A percentile compares a stretch with the other conserved stretches of the same genome.
These are phyloP conservation scores for Carabus problematicus DNA, from an alignment of 2,888 invertebrate species.

Conservation along the genomic window DNA sequence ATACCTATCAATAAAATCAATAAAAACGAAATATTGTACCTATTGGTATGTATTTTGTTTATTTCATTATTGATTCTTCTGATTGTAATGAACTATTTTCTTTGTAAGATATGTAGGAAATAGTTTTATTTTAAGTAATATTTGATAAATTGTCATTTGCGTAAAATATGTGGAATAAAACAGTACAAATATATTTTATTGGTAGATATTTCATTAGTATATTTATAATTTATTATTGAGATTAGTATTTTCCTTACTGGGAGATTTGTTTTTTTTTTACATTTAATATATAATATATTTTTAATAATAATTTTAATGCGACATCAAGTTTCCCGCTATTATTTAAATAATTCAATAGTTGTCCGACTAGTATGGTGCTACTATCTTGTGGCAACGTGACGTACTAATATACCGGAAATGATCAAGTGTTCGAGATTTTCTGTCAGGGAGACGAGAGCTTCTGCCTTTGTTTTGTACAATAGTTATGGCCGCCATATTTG, in stretches of 20 bases:
- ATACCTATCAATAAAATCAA: too few species aligned
- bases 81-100: neutral
- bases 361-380: conserved; percentile 28
- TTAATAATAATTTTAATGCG: neutral
- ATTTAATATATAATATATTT: neutral
- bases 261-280: neutral
- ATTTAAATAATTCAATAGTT: conserved; percentile 23
- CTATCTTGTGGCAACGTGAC: conserved; percentile 44
- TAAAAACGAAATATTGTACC: too few species aligned
- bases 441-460: conserved; percentile 59
- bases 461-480: conserved; percentile 79
- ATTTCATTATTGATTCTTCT: too few species aligned
- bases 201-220: too few species aligned
- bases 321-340: conserved; percentile 3
- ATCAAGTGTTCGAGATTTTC: conserved; percentile 57
- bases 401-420: conserved; percentile 54
- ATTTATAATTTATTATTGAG: too few species aligned
- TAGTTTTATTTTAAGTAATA: too few species aligned
- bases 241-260: too few species aligned
- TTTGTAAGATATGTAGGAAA: neutral
- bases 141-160: too few species aligned
- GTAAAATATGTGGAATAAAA: too few species aligned
- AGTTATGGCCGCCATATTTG: conserved; percentile 85
- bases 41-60: too few species aligned
- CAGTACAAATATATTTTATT: too few species aligned